Percentiles rank a stretch among this genome's conserved stretches.
phyloP scores from a whole-genome alignment of 92 coral and sea anemone species.

The Heliopora coerulea region DNA sequence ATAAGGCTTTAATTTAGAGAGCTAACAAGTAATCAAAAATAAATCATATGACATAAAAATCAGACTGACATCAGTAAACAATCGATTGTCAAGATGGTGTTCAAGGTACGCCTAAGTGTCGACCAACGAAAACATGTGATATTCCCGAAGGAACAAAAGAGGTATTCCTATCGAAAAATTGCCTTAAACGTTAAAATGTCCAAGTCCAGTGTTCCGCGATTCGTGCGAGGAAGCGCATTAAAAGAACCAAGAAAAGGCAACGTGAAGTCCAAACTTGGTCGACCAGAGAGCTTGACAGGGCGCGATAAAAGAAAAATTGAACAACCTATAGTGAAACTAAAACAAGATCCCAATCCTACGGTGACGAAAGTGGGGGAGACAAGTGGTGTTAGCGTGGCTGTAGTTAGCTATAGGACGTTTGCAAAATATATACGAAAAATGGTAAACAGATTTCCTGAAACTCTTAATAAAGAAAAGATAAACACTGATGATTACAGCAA shows the following conservation, averaged over 20 bases:
- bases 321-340: not conserved
- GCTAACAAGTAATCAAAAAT: no score
- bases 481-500: no score
- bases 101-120: not conserved
- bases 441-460: not conserved
- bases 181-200: not conserved
- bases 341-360: not conserved
- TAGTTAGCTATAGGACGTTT: not conserved
- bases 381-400: not conserved
- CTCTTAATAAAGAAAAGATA: no score
- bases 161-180: not conserved
- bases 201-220: not conserved
- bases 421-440: not conserved
- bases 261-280: not conserved
- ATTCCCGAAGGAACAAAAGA: not conserved
- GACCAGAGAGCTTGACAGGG: not conserved
- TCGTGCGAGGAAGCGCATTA: not conserved
- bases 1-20: no score
- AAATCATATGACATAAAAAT: not conserved
- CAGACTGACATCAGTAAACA: not conserved
- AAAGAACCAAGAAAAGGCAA: not conserved
- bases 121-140: not conserved
- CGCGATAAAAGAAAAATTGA: not conserved
- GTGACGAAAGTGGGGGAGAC: not conserved
- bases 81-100: not conserved